phyloP scores from a whole-genome alignment of 2,113 vertebrate species.

The Ptychochromis oligacanthus region DNA sequence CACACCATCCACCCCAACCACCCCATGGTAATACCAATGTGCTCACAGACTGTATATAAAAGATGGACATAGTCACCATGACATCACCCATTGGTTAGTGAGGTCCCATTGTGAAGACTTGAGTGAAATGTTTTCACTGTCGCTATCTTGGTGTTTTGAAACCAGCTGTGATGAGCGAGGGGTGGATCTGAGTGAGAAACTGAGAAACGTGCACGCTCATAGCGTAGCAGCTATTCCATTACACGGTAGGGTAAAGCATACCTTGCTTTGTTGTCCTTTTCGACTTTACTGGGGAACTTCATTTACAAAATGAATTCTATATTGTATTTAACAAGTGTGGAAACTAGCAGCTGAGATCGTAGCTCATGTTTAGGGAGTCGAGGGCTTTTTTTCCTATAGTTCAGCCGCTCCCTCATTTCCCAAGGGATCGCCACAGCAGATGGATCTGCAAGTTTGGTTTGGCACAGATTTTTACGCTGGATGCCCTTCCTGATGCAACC shows the following conservation, averaged over 20 bases:
- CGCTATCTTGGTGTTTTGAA: not conserved
- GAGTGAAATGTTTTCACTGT: too few relatives aligned
- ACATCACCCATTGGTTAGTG: not conserved
- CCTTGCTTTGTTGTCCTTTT: not conserved
- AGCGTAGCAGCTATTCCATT: not conserved
- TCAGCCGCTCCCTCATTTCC: not conserved
- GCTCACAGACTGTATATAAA: not conserved
- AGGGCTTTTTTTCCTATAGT: not conserved
- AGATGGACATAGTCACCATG: not conserved
- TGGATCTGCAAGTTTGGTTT: not conserved
- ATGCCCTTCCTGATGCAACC: too few relatives aligned
- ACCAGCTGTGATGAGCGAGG: not conserved
- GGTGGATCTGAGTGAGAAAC: not conserved
- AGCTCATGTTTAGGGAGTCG: not conserved
- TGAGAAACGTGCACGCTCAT: too few relatives aligned
- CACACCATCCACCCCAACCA: not conserved
- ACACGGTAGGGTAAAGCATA: not conserved
- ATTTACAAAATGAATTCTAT: not conserved
- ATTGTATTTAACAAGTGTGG: not conserved
- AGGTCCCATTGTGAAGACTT: not conserved
- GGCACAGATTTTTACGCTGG: too few relatives aligned
- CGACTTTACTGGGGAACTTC: not conserved
- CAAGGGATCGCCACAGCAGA: not conserved
- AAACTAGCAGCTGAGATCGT: not conserved
- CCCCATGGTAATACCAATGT: too few relatives aligned